Evolutionary conservation across 1,140 invertebrate species (phyloP).

Genomic region (Spodoptera frugiperda): DNA sequence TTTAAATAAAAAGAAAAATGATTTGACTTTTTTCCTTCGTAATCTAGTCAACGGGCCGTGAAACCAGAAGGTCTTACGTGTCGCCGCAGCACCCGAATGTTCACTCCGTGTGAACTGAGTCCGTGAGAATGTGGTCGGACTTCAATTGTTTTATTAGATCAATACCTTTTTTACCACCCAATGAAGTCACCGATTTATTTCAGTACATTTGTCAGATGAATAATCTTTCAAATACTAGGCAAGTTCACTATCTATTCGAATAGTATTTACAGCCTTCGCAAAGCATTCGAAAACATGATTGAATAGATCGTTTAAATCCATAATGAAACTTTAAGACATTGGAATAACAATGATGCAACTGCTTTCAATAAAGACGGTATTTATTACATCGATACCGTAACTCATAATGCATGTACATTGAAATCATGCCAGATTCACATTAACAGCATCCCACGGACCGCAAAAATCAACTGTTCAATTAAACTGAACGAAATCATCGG

Average conservation of each 20-base stretch:
- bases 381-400: constrained; percentile 42
- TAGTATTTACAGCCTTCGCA: not conserved
- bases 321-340: constrained; percentile 20
- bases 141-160: constrained; percentile 43
- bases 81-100: constrained; percentile 56
- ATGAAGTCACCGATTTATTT: constrained; percentile 1
- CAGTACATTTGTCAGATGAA: not conserved
- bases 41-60: constrained; percentile 72
- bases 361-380: constrained; percentile 33
- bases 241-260: not conserved
- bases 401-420: constrained; percentile 37
- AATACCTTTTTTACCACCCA: not conserved
- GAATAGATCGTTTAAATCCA: constrained; percentile 9
- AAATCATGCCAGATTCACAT: constrained; percentile 34
- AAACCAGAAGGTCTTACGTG: constrained; percentile 71
- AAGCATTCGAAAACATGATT: not conserved
- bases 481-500: constrained; percentile 29
- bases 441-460: constrained; percentile 23
- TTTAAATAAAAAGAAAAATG: constrained; percentile 59
- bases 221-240: not conserved
- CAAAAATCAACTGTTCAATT: constrained; percentile 13
- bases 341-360: constrained; percentile 32
- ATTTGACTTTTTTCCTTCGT: constrained; percentile 51
- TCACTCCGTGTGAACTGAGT: constrained; percentile 65
- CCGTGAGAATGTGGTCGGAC: constrained; percentile 77